Conservation (phyloP, 53 echinoderm and acorn worm genomes). For the Antedon mediterranea region DNA sequence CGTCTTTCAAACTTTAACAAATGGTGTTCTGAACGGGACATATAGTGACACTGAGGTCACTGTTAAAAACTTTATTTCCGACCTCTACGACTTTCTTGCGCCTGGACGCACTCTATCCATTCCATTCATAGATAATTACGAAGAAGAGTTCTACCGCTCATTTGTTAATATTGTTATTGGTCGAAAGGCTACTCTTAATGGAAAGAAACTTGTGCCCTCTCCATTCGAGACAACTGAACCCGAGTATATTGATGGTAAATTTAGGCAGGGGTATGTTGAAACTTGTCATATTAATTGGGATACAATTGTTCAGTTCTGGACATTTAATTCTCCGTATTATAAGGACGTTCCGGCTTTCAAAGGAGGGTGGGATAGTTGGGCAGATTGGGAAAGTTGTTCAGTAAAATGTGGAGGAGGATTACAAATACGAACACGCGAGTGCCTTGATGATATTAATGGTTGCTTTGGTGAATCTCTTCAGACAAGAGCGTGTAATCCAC, state of each 20-base stretch:
- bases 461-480: neutral
- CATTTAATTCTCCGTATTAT: neutral
- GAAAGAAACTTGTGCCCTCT: neutral
- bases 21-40: neutral
- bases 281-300: neutral
- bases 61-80: neutral
- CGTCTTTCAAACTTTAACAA: neutral
- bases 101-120: neutral
- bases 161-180: neutral
- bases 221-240: neutral
- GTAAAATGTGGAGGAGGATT: slow-evolving; percentile 28
- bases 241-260: neutral
- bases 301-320: neutral
- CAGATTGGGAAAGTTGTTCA: slow-evolving; percentile 30
- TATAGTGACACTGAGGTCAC: neutral
- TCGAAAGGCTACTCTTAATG: neutral
- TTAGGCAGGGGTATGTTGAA: neutral
- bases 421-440: slow-evolving; percentile 20
- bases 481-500: slow-evolving; percentile 11
- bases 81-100: neutral
- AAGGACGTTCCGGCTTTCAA: slow-evolving; percentile 2
- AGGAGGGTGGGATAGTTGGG: slow-evolving; percentile 46
- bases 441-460: slow-evolving; percentile 9
- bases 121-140: neutral
- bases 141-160: neutral